Evolutionary conservation across 2,797 vertebrate species (phyloP).

Genomic region (Lemur catta): DNA sequence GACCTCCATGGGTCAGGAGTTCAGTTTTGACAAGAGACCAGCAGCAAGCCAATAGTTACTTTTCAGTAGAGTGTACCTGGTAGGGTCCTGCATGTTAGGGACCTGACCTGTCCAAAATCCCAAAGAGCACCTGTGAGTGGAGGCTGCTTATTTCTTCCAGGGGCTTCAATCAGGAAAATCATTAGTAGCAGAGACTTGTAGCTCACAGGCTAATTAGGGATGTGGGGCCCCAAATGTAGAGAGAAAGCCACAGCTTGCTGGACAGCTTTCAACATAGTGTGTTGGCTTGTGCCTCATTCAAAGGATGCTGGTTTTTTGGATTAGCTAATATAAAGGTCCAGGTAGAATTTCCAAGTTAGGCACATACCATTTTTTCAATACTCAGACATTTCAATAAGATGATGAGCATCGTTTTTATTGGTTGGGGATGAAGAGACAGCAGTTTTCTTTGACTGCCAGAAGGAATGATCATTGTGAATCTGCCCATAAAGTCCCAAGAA

Average conservation of each 20-base stretch:
- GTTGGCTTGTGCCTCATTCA: neutral
- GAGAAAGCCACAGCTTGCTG: neutral
- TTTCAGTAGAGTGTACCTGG: neutral
- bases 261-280: neutral
- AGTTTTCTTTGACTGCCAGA: neutral
- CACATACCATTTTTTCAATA: neutral
- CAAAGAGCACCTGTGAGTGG: neutral
- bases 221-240: neutral
- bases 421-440: neutral
- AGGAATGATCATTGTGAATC: neutral
- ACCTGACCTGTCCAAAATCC: neutral
- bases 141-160: neutral
- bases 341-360: neutral
- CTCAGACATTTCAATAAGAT: neutral
- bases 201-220: neutral
- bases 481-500: neutral
- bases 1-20: neutral
- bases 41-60: neutral
- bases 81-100: neutral
- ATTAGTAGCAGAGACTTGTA: neutral
- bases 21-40: neutral
- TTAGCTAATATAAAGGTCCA: neutral
- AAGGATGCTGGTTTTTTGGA: neutral
- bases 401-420: neutral
- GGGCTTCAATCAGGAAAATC: neutral